Evolutionary conservation across 2,888 invertebrate genomes (phyloP).

Genomic region (Nephrotoma appendiculata): DNA sequence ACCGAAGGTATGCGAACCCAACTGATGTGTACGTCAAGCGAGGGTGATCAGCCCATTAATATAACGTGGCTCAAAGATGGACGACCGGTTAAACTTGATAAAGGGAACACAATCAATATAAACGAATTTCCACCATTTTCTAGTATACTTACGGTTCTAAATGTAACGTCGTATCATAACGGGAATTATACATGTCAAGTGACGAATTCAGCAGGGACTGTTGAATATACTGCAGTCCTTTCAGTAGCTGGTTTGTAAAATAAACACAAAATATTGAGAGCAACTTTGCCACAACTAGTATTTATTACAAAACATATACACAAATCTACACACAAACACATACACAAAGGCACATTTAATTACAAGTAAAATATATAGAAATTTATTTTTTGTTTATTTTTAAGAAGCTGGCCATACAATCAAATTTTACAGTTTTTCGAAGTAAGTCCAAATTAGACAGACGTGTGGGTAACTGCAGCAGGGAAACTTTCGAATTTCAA

Average conservation of each 20-base stretch:
- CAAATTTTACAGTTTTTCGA: too few relatives aligned
- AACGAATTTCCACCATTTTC: slow-evolving; percentile 40
- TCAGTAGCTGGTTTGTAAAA: slow-evolving; percentile 37
- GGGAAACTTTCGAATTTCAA: too few relatives aligned
- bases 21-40: slow-evolving; percentile 42
- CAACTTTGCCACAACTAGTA: not conserved
- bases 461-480: too few relatives aligned
- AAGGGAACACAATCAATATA: slow-evolving; percentile 29
- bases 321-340: not conserved
- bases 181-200: slow-evolving; percentile 34
- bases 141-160: slow-evolving; percentile 33
- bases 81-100: slow-evolving; percentile 27
- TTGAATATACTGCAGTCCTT: slow-evolving; percentile 37
- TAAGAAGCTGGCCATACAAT: not conserved
- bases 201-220: slow-evolving; percentile 33
- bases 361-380: not conserved
- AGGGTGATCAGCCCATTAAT: slow-evolving; percentile 40
- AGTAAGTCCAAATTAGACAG: too few relatives aligned
- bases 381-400: not conserved
- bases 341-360: not conserved
- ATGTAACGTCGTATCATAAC: slow-evolving; percentile 32
- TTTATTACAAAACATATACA: not conserved
- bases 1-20: slow-evolving; percentile 69
- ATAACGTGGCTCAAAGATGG: slow-evolving; percentile 38
- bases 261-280: not conserved